These are phyloP conservation scores for Allophyes oxyacanthae DNA, from an alignment of 2,888 invertebrate species.

Conservation along the genomic window DNA sequence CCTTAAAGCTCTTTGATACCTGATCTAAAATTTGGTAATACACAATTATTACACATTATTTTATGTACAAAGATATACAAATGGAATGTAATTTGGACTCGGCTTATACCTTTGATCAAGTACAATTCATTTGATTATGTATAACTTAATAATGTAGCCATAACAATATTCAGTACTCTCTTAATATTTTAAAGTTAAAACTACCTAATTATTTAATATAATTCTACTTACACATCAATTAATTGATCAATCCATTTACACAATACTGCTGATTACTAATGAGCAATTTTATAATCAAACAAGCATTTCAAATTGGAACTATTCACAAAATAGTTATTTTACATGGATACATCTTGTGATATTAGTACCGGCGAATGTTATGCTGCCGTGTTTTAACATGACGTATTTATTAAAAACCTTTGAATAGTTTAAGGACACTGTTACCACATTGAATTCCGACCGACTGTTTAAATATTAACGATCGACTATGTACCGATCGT, in stretches of 20 bases:
- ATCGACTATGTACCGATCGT: too few species aligned
- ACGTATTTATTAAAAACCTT: conserved; percentile 6
- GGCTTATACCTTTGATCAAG: conserved; percentile 76
- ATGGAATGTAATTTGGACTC: conserved; percentile 88
- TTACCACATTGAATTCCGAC: conserved; percentile 3
- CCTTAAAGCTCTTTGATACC: conserved; percentile 84
- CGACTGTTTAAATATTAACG: not conserved
- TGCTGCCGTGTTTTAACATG: conserved; percentile 5
- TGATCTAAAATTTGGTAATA: conserved; percentile 71
- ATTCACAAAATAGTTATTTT: conserved; percentile 45
- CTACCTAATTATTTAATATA: conserved; percentile 63
- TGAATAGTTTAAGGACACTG: conserved; percentile 2
- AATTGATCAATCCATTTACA: conserved; percentile 77
- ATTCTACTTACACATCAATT: conserved; percentile 71
- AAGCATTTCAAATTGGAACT: conserved; percentile 30
- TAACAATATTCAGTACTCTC: conserved; percentile 86
- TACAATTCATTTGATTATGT: conserved; percentile 71
- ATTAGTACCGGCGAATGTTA: conserved; percentile 12
- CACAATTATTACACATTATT: conserved; percentile 62
- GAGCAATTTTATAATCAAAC: conserved; percentile 68
- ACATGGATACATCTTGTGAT: conserved; percentile 22
- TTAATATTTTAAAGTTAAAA: conserved; percentile 68
- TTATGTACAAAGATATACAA: conserved; percentile 83
- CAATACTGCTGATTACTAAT: conserved; percentile 79
- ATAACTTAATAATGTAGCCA: conserved; percentile 72